These are phyloP conservation scores for Carlito syrichta DNA, from an alignment of 2,113 vertebrate species.

Conservation along the genomic window DNA sequence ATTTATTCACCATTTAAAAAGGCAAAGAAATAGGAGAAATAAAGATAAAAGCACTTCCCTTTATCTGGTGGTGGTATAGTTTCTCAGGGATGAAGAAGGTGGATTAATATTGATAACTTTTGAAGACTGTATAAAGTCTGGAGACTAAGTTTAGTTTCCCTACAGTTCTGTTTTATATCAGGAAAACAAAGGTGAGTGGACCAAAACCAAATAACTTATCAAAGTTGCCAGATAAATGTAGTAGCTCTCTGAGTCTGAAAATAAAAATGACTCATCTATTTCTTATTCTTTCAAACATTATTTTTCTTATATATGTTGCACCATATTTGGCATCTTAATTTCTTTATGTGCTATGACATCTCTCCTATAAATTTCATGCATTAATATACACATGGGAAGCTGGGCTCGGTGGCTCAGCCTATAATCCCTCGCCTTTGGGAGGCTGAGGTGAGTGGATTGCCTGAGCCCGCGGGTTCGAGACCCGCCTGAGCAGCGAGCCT, in stretches of 20 bases:
- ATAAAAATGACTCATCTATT: neutral
- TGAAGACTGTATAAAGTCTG: neutral
- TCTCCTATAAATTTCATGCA: neutral
- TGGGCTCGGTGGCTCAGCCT: too few species aligned
- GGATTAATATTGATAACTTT: neutral
- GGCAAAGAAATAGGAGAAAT: neutral
- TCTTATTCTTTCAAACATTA: neutral
- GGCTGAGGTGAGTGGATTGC: too few species aligned
- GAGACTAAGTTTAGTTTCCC: neutral
- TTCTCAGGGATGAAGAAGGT: neutral
- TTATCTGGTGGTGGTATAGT: neutral
- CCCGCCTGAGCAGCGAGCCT: too few species aligned
- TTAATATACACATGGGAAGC: neutral
- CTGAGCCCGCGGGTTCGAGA: too few species aligned
- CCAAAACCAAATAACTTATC: neutral
- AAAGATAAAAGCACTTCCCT: neutral
- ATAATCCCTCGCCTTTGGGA: too few species aligned
- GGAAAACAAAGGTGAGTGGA: neutral
- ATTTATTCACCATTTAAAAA: neutral
- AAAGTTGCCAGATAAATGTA: neutral
- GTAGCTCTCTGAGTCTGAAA: neutral
- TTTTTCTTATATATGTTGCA: neutral
- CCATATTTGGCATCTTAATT: neutral
- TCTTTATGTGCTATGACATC: neutral
- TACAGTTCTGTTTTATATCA: neutral